Evolutionary conservation across 2,113 vertebrate genomes (phyloP).

Genomic region (Protobothrops flavoviridis): DNA sequence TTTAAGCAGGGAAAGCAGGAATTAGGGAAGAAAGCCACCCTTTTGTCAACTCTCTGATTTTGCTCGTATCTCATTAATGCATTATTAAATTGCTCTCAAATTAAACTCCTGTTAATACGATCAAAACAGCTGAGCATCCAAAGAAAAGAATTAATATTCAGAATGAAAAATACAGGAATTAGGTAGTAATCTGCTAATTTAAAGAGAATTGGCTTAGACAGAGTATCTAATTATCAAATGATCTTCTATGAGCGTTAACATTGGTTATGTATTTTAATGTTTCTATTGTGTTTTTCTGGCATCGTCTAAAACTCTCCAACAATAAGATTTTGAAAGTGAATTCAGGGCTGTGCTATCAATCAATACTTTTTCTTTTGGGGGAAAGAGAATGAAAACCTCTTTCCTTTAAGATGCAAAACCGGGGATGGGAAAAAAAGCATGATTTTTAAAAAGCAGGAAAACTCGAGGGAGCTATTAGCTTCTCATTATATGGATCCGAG

Average conservation of each 20-base stretch:
- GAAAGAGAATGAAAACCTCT: not conserved
- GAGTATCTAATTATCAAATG: not conserved
- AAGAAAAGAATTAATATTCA: not conserved
- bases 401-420: not conserved
- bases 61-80: not conserved
- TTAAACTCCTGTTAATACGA: not conserved
- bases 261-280: not conserved
- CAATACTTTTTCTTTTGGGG: not conserved
- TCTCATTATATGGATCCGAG: not conserved
- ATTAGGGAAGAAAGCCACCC: not conserved
- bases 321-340: not conserved
- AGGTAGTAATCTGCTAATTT: not conserved
- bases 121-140: not conserved
- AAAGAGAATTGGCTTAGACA: not conserved
- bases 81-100: not conserved
- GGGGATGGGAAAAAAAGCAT: not conserved
- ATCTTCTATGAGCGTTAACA: not conserved
- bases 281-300: not conserved
- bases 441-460: not conserved
- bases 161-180: not conserved
- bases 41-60: not conserved
- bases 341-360: not conserved
- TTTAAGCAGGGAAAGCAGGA: not conserved
- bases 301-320: not conserved
- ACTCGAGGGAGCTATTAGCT: not conserved